Conservation (phyloP, 2,888 invertebrate species). For the Dicranocentrus wangi region DNA sequence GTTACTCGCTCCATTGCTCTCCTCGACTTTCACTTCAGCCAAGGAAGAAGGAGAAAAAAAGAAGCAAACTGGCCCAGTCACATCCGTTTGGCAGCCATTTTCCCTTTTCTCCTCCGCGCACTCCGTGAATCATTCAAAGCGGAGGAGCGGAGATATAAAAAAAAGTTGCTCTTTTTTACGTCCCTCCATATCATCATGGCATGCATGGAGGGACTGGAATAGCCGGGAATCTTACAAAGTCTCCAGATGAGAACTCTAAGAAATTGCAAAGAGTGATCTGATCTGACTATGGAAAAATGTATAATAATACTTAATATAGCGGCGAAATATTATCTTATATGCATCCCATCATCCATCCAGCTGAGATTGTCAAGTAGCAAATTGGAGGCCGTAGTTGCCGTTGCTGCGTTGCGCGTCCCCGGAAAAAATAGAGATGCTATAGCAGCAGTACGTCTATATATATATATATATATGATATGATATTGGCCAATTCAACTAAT, state of each 20-base stretch:
- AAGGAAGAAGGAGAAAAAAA: too few relatives aligned
- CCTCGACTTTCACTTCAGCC: constrained; percentile 35
- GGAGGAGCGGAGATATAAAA: constrained; percentile 28
- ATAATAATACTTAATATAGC: background rate
- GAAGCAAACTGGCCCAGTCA: constrained; percentile 23
- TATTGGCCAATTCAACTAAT: constrained; percentile 36
- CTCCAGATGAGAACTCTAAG: too few relatives aligned
- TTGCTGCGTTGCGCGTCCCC: too few relatives aligned
- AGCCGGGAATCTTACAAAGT: too few relatives aligned
- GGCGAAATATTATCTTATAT: background rate
- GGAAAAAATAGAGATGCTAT: too few relatives aligned
- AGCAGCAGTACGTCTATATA: too few relatives aligned
- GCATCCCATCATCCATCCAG: background rate
- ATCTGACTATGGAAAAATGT: too few relatives aligned
- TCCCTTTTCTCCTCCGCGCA: background rate
- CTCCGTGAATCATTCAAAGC: constrained; percentile 29
- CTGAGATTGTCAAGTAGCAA: constrained; percentile 9
- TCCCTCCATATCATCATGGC: too few relatives aligned
- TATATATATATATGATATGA: too few relatives aligned
- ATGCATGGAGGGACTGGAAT: too few relatives aligned
- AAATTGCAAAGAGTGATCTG: too few relatives aligned
- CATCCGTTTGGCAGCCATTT: constrained; percentile 25
- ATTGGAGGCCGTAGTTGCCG: background rate
- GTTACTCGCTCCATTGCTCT: constrained; percentile 52
- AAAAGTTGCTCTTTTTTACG: constrained; percentile 1